phyloP scores from a whole-genome alignment of 37 sponge, comb jelly and placozoan species.

The Tethya wilhelma region DNA sequence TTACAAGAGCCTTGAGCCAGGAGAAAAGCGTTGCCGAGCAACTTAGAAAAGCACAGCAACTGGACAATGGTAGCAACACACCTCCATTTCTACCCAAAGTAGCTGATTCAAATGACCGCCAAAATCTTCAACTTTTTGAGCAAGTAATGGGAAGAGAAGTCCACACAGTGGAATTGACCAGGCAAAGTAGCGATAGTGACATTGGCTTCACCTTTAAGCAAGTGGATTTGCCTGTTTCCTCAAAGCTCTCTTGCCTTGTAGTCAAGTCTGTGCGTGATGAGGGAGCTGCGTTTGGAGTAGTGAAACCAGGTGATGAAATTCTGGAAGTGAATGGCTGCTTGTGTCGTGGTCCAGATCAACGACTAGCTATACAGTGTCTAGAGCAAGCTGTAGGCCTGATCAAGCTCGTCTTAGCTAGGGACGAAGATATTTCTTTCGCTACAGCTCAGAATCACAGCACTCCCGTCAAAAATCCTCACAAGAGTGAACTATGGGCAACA shows the following conservation, averaged over 20 bases:
- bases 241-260: slow-evolving; percentile 35
- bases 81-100: background rate
- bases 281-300: slow-evolving; percentile 21
- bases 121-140: slow-evolving; percentile 18
- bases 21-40: slow-evolving; percentile 24
- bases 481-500: slow-evolving; percentile 15
- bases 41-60: background rate
- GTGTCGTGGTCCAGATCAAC: slow-evolving; percentile 48
- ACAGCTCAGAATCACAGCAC: slow-evolving; percentile 11
- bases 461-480: background rate
- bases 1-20: slow-evolving; percentile 30
- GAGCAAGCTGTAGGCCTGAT: slow-evolving; percentile 33
- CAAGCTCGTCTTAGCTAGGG: slow-evolving; percentile 60
- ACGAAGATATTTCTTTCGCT: background rate
- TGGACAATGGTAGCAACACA: background rate
- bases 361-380: slow-evolving; percentile 31
- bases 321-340: slow-evolving; percentile 64
- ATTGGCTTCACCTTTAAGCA: slow-evolving; percentile 45
- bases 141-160: slow-evolving; percentile 28
- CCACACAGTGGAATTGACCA: slow-evolving; percentile 33
- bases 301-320: slow-evolving; percentile 63
- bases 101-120: background rate
- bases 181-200: slow-evolving; percentile 2
- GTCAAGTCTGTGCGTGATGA: slow-evolving; percentile 58
- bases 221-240: slow-evolving; percentile 48